Evolutionary conservation across 2,113 vertebrate genomes (phyloP), one percentile per base, ranked within the genome.

Genomic region (Egretta garzetta): DNA sequence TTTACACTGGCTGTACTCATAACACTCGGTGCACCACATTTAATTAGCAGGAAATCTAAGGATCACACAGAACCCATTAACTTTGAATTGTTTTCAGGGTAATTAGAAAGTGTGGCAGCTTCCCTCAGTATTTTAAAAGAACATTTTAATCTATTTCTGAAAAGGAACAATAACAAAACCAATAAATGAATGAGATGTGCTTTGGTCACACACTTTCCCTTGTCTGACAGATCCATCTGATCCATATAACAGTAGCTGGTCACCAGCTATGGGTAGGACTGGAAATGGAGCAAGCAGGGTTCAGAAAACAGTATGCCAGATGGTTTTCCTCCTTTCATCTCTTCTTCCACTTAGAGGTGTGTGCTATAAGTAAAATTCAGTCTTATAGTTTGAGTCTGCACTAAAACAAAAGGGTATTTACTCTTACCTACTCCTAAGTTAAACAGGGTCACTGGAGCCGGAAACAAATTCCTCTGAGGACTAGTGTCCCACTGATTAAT

Each of bases 41-140:
- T 94, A 95, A 96, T 92, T 94, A 96, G 43, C 74, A 94, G 72
- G 39, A 87, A 81, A 86, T 47, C 84, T 77, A 9, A 22, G 68
- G 45, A 89, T 83, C 62, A 71, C 58, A 27, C 12, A 80, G 50
- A 91, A 63, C 17, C 14, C 59, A 49, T 94, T 91, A 93, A 84
- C 93, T 60, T 95, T 13, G 50, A 96, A 88, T 92, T 86, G 80
- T 84, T 95, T 96, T 80, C 79, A 89, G 41, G 79, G 33, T 88
- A 97, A 97, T 93, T 92, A 93, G 80, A 92, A 74, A 94, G 27
- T 55, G 32, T 39, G 33, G 59, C 89, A 91, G 62, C 33, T 67
- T 19, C 47, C 11, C 45, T 50, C 55, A 83, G n/a, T 97, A 83
- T 94, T 96, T 95, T 80, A 74, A 96, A 90, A 35, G 59, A 90